Evolutionary conservation across 2,113 vertebrate genomes (phyloP).

Genomic region (Dipodomys spectabilis): DNA sequence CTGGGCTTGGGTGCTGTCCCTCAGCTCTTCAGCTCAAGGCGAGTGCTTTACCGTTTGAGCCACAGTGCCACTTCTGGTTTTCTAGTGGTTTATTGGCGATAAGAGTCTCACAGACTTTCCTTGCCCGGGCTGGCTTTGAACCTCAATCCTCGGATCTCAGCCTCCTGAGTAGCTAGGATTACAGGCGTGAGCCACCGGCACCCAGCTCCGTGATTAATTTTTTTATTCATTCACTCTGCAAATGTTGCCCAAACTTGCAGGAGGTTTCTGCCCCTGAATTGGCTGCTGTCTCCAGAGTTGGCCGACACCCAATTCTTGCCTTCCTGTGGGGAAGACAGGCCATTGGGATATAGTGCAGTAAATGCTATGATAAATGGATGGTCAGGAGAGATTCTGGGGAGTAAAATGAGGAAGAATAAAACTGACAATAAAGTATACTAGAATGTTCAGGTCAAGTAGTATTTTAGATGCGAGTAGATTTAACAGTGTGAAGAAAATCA

Average conservation of each 20-base stretch:
- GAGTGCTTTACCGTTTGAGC: no score
- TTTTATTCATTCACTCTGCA: not conserved
- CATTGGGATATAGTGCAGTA: not conserved
- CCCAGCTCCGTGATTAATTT: not conserved
- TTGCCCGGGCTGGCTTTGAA: no score
- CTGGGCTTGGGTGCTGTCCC: no score
- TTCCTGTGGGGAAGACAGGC: not conserved
- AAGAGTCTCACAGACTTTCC: no score
- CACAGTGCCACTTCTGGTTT: no score
- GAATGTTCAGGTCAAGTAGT: constrained; percentile 22
- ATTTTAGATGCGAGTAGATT: constrained; percentile 58
- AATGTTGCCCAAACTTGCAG: not conserved
- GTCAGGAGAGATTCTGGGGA: not conserved
- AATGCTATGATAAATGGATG: constrained; percentile 11
- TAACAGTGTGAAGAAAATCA: constrained; percentile 51
- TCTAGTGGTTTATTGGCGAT: no score
- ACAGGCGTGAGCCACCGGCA: no score
- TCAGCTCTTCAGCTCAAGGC: no score
- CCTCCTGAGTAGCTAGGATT: no score
- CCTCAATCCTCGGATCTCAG: no score
- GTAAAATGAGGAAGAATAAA: constrained; percentile 55
- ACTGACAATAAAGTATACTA: constrained; percentile 63
- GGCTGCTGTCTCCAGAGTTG: not conserved
- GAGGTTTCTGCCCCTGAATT: not conserved
- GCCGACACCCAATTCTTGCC: not conserved